These are phyloP conservation scores for Dynastes hyllus DNA, from an alignment of 2,888 invertebrate species.

Conservation along the genomic window DNA sequence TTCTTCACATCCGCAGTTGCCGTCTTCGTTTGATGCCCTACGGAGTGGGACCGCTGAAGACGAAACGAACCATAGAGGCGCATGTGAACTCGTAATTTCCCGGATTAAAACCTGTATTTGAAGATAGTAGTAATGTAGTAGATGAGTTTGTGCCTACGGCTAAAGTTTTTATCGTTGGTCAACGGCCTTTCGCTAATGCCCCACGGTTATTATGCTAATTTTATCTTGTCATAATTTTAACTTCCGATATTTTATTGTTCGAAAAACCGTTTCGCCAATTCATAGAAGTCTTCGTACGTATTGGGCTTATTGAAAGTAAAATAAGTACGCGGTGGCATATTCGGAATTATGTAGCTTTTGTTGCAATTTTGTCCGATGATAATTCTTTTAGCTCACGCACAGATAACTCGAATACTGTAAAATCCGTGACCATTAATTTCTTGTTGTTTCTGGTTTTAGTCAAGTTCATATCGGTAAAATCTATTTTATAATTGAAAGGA, in stretches of 20 bases:
- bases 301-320: constrained; percentile 41
- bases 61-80: constrained; percentile 2
- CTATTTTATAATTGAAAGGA: too few relatives aligned
- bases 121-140: constrained; percentile 52
- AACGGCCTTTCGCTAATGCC: constrained; percentile 49
- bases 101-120: constrained; percentile 51
- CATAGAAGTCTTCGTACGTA: constrained; percentile 19
- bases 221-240: constrained; percentile 44
- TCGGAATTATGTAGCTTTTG: not conserved
- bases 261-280: constrained; percentile 41
- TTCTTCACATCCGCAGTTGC: constrained; percentile 9
- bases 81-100: constrained; percentile 21
- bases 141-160: constrained; percentile 49
- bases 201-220: constrained; percentile 49
- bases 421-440: too few relatives aligned
- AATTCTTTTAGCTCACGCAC: too few relatives aligned
- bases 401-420: too few relatives aligned
- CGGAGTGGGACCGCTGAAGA: not conserved
- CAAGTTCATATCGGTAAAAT: too few relatives aligned
- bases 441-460: too few relatives aligned
- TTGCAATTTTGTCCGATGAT: too few relatives aligned
- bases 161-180: constrained; percentile 49
- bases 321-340: not conserved
- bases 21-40: not conserved
- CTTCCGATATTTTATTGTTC: constrained; percentile 48